These are phyloP conservation scores for Petrocephalus sullivani DNA, from an alignment of 2,797 vertebrate genomes.

Conservation along the genomic window DNA sequence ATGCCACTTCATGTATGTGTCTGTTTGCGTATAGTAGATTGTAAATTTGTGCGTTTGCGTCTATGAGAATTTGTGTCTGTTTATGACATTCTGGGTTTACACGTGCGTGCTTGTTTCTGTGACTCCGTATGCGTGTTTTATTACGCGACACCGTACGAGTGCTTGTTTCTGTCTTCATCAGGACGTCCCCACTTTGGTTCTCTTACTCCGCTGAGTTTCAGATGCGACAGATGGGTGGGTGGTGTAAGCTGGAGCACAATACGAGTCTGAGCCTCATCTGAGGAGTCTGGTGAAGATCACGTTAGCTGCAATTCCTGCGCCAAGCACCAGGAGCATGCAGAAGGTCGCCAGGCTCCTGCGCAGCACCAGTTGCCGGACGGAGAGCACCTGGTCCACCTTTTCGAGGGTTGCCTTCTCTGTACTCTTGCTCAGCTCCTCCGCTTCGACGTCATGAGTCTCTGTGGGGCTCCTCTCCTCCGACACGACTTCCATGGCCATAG, in stretches of 20 bases:
- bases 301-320: slow-evolving; percentile 50
- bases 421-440: slow-evolving; percentile 23
- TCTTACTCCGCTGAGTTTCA: neutral
- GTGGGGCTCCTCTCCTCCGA: neutral
- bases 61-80: too few species aligned
- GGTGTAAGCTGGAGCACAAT: neutral
- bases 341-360: slow-evolving; percentile 47
- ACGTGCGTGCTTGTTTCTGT: neutral
- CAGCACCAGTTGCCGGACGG: slow-evolving; percentile 52
- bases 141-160: neutral
- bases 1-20: too few species aligned
- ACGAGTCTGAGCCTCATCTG: slow-evolving; percentile 1
- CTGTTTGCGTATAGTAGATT: too few species aligned
- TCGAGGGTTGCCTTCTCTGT: neutral
- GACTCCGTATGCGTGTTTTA: neutral
- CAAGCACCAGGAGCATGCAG: slow-evolving; percentile 53
- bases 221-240: neutral
- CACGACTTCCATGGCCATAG: neutral
- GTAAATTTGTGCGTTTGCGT: too few species aligned
- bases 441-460: slow-evolving; percentile 16
- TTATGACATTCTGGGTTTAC: too few species aligned
- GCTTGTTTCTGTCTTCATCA: neutral
- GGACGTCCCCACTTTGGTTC: neutral
- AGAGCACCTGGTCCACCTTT: slow-evolving; percentile 28
- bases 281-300: slow-evolving; percentile 47